phyloP scores from a whole-genome alignment of 1,140 invertebrate species.

The Drosophila rhopaloa region DNA sequence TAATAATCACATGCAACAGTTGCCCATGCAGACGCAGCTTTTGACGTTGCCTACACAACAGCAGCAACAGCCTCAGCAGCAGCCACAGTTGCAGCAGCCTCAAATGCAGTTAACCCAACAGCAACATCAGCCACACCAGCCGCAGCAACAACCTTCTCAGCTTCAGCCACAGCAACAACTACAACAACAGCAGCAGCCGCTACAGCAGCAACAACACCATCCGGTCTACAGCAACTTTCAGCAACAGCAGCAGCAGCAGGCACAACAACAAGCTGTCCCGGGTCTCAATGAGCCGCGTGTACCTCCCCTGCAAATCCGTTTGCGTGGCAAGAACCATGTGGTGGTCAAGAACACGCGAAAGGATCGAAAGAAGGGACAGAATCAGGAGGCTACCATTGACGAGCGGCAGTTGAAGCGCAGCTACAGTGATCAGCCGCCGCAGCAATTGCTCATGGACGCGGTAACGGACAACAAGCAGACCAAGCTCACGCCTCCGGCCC shows the following conservation, averaged over 20 bases:
- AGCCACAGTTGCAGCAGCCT: conserved; percentile 54
- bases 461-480: conserved; percentile 51
- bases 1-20: conserved; percentile 35
- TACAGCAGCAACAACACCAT: conserved; percentile 49
- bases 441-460: conserved; percentile 43
- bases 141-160: conserved; percentile 16
- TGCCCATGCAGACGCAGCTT: conserved; percentile 56
- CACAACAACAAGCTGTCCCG: conserved; percentile 57
- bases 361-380: conserved; percentile 87
- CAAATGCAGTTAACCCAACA: conserved; percentile 55
- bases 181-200: conserved; percentile 18
- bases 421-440: conserved; percentile 52
- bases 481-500: conserved; percentile 47
- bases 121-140: conserved; percentile 25
- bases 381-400: conserved; percentile 27
- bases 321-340: conserved; percentile 93
- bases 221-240: conserved; percentile 56
- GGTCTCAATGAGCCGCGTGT: conserved; percentile 91
- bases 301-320: conserved; percentile 94
- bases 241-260: conserved; percentile 35
- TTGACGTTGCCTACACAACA: conserved; percentile 27
- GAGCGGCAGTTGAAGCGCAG: conserved; percentile 56
- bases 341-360: conserved; percentile 93
- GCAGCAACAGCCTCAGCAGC: conserved; percentile 44
- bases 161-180: conserved; percentile 23